phyloP scores from a whole-genome alignment of 2,113 vertebrate species.

The Lampris incognitus region DNA sequence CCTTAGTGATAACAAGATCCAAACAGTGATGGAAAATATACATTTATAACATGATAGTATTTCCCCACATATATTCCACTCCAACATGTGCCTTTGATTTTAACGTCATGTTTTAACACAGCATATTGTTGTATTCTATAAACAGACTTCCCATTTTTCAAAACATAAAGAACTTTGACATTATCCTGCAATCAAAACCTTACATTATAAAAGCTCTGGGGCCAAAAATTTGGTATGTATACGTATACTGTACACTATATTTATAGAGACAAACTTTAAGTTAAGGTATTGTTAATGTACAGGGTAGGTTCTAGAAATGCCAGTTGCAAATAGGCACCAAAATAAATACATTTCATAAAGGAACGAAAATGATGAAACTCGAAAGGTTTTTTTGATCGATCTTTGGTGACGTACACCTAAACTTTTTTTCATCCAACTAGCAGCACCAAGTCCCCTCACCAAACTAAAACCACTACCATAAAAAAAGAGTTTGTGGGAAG shows the following conservation, averaged over 20 bases:
- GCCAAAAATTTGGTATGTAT: constrained; percentile 49
- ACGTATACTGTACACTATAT: constrained; percentile 52
- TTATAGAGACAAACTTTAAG: constrained; percentile 36
- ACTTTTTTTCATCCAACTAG: constrained; percentile 62
- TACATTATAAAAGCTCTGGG: constrained; percentile 32
- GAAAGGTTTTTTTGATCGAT: constrained; percentile 45
- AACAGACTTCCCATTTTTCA: constrained; percentile 6
- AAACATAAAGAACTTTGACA: constrained; percentile 12
- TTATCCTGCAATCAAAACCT: constrained; percentile 23
- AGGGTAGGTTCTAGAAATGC: constrained; percentile 48
- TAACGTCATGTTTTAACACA: constrained; percentile 42
- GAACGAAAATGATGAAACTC: constrained; percentile 37
- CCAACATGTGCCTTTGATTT: constrained; percentile 53
- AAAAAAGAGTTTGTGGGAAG: constrained; percentile 69
- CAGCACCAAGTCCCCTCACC: constrained; percentile 69
- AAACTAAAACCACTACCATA: constrained; percentile 63
- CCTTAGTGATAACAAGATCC: constrained; percentile 64
- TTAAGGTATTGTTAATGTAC: constrained; percentile 39
- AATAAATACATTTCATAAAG: constrained; percentile 67
- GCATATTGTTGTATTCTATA: constrained; percentile 1
- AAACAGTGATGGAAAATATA: constrained; percentile 77
- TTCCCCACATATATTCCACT: constrained; percentile 59
- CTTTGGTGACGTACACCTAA: constrained; percentile 56
- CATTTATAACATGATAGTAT: constrained; percentile 63
- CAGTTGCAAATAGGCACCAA: constrained; percentile 68